phyloP scores from a whole-genome alignment of 1,140 invertebrate genomes.

The Condylostylus longicornis region DNA sequence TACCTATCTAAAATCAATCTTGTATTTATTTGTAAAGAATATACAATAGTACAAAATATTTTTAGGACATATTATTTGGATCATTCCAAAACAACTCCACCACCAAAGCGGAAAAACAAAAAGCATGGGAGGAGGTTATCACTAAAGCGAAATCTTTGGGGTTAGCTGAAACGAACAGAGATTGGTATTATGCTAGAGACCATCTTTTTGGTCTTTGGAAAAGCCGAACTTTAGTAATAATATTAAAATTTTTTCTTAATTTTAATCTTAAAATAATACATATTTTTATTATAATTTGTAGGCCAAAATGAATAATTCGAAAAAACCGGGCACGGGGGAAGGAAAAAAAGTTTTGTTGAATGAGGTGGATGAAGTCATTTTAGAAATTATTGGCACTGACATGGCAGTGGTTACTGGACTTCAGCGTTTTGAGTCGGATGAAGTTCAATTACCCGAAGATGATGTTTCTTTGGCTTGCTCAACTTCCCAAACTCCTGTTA shows the following conservation, averaged over 20 bases:
- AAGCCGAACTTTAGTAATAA: conserved; percentile 6
- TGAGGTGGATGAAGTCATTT: conserved; percentile 1
- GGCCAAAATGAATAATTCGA: neutral
- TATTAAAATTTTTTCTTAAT: conserved; percentile 1
- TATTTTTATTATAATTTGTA: conserved; percentile 2
- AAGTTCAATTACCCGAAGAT: too few species aligned
- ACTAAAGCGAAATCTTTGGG: conserved; percentile 5
- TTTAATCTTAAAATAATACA: conserved; percentile 1
- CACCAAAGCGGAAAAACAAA: neutral
- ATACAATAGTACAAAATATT: too few species aligned
- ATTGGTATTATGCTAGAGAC: conserved; percentile 6
- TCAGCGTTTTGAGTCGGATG: too few species aligned
- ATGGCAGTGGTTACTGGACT: conserved; percentile 1
- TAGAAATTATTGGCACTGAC: conserved; percentile 4
- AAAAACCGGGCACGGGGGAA: neutral
- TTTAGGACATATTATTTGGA: too few species aligned
- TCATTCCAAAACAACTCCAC: too few species aligned
- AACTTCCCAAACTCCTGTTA: too few species aligned
- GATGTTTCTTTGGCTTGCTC: too few species aligned
- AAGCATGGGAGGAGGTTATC: conserved; percentile 5
- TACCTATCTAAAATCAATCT: too few species aligned
- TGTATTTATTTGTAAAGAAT: too few species aligned
- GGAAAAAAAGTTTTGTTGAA: neutral
- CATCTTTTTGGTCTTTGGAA: conserved; percentile 8
- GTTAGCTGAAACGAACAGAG: neutral